Evolutionary conservation across 1,140 invertebrate genomes (phyloP), one percentile per base, ranked within the genome.

Genomic region (Microvelia longipes): DNA sequence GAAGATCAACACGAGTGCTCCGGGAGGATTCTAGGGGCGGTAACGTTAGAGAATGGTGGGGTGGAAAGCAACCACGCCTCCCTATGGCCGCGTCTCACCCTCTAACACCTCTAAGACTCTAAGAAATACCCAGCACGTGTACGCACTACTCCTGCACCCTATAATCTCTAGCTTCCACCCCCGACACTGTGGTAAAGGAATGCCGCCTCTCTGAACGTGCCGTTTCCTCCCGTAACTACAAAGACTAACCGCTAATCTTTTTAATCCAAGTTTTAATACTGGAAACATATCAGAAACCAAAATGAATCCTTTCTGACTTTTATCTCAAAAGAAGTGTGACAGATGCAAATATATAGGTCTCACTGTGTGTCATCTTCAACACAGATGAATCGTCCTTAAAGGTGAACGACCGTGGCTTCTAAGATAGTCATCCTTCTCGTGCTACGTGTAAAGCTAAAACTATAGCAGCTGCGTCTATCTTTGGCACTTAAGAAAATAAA

Each of bases 1-100:
- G 70, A 73, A 74, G 71, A 73, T 74, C 72, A 74, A 74, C 72
- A 74, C 71, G 35, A 71, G 67, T 60, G 63, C 30, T 19, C 29
- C 62, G 70, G 66, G 70, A 50, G 61, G 70, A 25, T 60, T 62
- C 64, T 50, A 29, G 15, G 11, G 2, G 26, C 13, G 50, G 5
- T 2, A 29, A 14, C 1, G 60, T 28, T 5, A 14, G 63, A 28
- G 60, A 14, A 66, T 13, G 2, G 70, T 28, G 70, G 72, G 62
- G 65, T 66, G 66, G 50, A 19, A 66, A 66, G 30, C 29, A 65
- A 65, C 72, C 67, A 25, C 67, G 62, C 61, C 62, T n/a, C 64
- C 60, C 50, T 28, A 60, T 50, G 25, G 28, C 60, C 70, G 64
- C 67, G 69, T 64, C 71, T 64, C 28, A 69, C 69, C 28, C 66